These are phyloP conservation scores for Agonopterix arenella DNA, from an alignment of 2,888 invertebrate species.

Conservation along the genomic window DNA sequence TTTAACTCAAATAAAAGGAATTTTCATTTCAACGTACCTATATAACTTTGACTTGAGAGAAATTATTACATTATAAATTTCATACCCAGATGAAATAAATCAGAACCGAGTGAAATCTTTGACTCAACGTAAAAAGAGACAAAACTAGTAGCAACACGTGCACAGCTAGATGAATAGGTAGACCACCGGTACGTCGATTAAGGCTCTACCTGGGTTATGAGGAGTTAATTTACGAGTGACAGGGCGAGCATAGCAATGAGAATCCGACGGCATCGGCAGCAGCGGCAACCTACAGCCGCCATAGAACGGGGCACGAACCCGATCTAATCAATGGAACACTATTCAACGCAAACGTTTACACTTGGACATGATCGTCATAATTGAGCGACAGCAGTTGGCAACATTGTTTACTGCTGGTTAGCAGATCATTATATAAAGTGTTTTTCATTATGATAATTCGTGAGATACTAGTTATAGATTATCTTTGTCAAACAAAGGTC, in stretches of 20 bases:
- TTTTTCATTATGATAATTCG: no score
- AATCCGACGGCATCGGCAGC: background rate
- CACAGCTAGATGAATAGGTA: constrained; percentile 13
- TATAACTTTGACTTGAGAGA: background rate
- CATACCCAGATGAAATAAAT: no score
- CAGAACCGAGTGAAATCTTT: no score
- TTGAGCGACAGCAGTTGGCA: constrained; percentile 8
- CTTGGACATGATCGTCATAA: constrained; percentile 21
- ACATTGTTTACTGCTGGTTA: no score
- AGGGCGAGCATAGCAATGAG: constrained; percentile 49
- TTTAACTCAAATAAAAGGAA: background rate
- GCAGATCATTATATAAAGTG: no score
- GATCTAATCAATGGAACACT: constrained; percentile 36
- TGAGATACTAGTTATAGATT: no score
- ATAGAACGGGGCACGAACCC: constrained; percentile 24
- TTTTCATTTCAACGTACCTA: background rate
- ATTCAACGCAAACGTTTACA: constrained; percentile 12
- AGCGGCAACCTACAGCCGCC: background rate
- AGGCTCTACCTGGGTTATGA: constrained; percentile 32
- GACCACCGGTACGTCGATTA: constrained; percentile 31
- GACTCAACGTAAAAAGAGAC: background rate
- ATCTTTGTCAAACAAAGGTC: no score
- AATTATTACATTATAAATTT: no score
- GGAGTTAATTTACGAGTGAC: constrained; percentile 47
- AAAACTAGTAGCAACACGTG: constrained; percentile 20